These are phyloP conservation scores for Melanargia galathea DNA, from an alignment of 2,888 invertebrate species.

Conservation along the genomic window DNA sequence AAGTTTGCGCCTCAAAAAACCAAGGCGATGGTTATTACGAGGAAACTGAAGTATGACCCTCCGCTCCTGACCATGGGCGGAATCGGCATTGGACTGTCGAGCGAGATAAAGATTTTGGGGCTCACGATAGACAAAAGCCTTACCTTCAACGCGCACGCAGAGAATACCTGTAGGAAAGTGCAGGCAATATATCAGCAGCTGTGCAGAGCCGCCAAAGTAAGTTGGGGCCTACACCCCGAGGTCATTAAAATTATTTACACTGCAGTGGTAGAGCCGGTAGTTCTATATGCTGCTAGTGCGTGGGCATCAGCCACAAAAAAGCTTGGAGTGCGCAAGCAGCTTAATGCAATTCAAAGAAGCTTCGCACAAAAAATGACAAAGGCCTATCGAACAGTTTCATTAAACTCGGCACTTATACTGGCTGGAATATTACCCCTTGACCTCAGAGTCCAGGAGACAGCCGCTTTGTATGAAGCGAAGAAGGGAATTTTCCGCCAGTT, in stretches of 20 bases:
- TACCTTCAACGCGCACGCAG: background rate
- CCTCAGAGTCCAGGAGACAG: background rate
- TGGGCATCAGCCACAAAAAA: slow-evolving; percentile 9
- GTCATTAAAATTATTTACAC: slow-evolving; percentile 1
- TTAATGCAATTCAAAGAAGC: background rate
- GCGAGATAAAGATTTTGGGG: background rate
- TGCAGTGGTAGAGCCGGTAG: slow-evolving; percentile 17
- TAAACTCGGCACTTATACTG: background rate
- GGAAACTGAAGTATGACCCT: too few species aligned
- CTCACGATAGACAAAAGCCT: background rate
- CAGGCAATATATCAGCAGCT: background rate
- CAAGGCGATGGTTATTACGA: too few species aligned
- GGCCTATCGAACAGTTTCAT: background rate
- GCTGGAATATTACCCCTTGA: background rate
- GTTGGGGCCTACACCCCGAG: slow-evolving; percentile 18
- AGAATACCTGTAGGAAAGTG: background rate
- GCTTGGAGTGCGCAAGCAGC: background rate
- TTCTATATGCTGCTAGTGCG: slow-evolving; percentile 22
- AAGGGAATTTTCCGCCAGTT: background rate
- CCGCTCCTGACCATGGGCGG: too few species aligned
- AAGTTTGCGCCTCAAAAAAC: too few species aligned
- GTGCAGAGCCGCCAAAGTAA: background rate
- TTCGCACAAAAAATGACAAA: background rate
- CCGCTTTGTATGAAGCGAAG: too few species aligned
- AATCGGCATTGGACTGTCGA: background rate